A percentile compares a stretch with the other conserved stretches of the same genome.
These are phyloP conservation scores for Ptychadena robeensis DNA, from an alignment of 2,797 vertebrate species.

Conservation along the genomic window DNA sequence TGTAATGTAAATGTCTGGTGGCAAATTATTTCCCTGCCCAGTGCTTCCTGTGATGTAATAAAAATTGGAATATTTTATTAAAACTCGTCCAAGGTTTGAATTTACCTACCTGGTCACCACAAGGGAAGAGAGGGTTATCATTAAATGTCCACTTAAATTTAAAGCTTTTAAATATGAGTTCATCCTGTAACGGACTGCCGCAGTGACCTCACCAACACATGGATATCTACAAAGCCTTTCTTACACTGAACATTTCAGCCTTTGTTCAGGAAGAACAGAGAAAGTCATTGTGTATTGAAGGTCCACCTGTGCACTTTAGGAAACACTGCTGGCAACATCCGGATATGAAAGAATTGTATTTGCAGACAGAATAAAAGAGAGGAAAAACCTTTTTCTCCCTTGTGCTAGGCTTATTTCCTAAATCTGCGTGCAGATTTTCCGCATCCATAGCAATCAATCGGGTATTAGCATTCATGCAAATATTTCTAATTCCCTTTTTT, in stretches of 20 bases:
- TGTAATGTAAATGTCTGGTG: neutral
- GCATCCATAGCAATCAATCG: neutral
- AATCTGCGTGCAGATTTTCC: neutral
- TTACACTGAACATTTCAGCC: constrained; percentile 10
- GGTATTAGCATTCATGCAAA: neutral
- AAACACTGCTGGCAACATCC: neutral
- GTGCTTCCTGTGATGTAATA: neutral
- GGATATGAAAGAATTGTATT: neutral
- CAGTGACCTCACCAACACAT: constrained; percentile 5
- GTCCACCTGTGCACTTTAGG: constrained; percentile 10
- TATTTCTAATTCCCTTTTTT: neutral
- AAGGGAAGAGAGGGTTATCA: neutral
- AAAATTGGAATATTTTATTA: neutral
- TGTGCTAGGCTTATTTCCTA: neutral
- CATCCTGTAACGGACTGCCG: constrained; percentile 18
- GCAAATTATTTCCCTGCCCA: neutral
- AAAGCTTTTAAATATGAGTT: neutral
- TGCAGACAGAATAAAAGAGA: neutral
- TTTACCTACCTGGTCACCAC: neutral
- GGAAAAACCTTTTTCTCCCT: neutral
- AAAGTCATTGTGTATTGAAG: constrained; percentile 1
- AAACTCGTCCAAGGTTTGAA: neutral
- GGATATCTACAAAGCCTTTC: constrained; percentile 23
- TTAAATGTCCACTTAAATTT: neutral
- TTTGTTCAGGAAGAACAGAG: constrained; percentile 12